These are phyloP conservation scores for Clarias magur DNA, from an alignment of 2,113 vertebrate genomes.

Conservation along the genomic window DNA sequence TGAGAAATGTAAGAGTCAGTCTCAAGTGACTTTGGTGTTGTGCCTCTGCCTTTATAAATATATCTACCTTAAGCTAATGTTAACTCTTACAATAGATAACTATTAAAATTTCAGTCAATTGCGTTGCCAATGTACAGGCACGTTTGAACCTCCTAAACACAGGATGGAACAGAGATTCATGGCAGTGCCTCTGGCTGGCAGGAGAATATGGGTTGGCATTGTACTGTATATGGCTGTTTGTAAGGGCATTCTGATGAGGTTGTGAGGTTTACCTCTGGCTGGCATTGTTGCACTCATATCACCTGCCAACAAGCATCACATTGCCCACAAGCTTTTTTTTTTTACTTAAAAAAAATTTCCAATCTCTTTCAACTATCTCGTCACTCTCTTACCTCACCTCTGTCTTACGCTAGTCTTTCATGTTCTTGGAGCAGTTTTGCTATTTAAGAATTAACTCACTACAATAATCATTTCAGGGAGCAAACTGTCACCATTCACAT, in stretches of 20 bases:
- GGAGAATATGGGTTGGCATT: neutral
- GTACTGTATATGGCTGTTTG: neutral
- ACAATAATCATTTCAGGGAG: neutral
- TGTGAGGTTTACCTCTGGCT: conserved; percentile 30
- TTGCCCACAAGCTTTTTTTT: neutral
- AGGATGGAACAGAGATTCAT: neutral
- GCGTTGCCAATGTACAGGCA: neutral
- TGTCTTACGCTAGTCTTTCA: neutral
- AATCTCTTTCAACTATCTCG: neutral
- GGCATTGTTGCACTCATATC: neutral
- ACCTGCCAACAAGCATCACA: conserved; percentile 22
- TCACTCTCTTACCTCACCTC: neutral
- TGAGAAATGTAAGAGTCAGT: neutral
- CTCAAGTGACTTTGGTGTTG: neutral
- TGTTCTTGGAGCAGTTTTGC: neutral
- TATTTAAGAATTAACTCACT: neutral
- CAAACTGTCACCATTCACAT: neutral
- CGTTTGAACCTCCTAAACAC: conserved; percentile 7
- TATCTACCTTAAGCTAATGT: neutral
- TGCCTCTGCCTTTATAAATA: neutral
- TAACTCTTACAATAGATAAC: neutral
- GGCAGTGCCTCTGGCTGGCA: neutral
- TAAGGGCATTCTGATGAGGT: conserved; percentile 10
- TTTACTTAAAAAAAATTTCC: neutral
- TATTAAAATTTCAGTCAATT: neutral